Evolutionary conservation across 2,113 vertebrate species (phyloP).

Genomic region (Melospiza georgiana): DNA sequence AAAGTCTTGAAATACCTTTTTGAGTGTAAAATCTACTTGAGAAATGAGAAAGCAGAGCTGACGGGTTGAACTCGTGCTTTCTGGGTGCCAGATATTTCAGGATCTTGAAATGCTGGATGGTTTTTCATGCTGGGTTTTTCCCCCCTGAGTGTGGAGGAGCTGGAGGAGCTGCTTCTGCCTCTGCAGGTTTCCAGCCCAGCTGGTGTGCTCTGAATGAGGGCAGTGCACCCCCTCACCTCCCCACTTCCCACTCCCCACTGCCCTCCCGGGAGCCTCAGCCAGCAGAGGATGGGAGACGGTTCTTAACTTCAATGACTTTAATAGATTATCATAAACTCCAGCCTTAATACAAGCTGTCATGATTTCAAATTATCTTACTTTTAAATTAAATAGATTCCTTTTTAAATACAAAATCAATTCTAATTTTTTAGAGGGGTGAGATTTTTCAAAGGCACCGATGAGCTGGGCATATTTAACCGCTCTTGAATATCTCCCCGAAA

Average conservation of each 20-base stretch:
- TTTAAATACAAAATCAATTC: constrained; percentile 72
- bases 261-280: neutral
- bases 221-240: neutral
- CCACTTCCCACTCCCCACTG: rapidly evolving
- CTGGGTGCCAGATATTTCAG: neutral
- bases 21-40: neutral
- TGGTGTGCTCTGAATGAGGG: neutral
- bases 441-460: constrained; percentile 54
- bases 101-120: neutral
- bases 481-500: constrained; percentile 15
- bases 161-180: neutral
- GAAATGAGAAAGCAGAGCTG: neutral
- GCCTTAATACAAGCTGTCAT: constrained; percentile 56
- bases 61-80: neutral
- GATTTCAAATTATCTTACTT: constrained; percentile 65
- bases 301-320: constrained; percentile 55
- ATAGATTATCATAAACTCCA: constrained; percentile 60
- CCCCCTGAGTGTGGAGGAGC: neutral
- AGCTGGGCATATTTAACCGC: constrained; percentile 43
- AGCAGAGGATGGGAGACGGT: neutral
- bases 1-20: neutral
- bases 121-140: neutral
- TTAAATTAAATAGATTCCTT: constrained; percentile 68
- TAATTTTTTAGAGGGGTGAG: constrained; percentile 58
- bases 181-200: neutral